Conservation (phyloP, 2,797 vertebrate genomes). For the Podargus strigoides region DNA sequence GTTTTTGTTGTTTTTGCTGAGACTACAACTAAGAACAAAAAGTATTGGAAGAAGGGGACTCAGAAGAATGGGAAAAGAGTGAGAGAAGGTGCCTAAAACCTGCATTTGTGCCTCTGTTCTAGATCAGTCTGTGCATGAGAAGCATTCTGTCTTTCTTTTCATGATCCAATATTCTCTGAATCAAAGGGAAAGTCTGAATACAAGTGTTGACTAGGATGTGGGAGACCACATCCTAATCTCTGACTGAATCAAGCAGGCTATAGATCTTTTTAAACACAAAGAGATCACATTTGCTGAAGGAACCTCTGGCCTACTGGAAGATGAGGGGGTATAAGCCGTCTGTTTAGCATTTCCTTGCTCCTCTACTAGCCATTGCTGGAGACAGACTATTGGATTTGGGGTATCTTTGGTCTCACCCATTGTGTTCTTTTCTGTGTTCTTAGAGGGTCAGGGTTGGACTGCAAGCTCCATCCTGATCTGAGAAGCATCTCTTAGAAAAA, state of each 20-base stretch:
- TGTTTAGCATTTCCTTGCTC: not conserved
- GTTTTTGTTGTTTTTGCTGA: not conserved
- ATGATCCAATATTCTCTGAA: not conserved
- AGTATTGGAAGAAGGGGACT: not conserved
- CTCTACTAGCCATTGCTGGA: not conserved
- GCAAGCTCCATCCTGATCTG: not conserved
- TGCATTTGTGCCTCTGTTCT: not conserved
- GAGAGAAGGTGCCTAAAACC: not conserved
- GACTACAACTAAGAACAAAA: not conserved
- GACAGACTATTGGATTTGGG: not conserved
- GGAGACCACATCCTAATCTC: not conserved
- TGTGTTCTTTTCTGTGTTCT: not conserved
- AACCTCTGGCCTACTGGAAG: not conserved
- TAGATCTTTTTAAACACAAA: not conserved
- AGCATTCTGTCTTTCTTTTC: not conserved
- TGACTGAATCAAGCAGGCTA: not conserved
- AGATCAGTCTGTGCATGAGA: not conserved
- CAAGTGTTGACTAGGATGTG: not conserved
- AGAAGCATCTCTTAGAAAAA: not conserved
- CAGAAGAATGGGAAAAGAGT: not conserved
- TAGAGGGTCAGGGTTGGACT: not conserved
- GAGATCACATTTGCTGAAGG: not conserved
- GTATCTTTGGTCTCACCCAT: not conserved
- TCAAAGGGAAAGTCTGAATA: not conserved
- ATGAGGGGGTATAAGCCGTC: not conserved